Base-by-base conservation (phyloP, 2,888 invertebrate species). In the Harmothoe impar region DNA sequence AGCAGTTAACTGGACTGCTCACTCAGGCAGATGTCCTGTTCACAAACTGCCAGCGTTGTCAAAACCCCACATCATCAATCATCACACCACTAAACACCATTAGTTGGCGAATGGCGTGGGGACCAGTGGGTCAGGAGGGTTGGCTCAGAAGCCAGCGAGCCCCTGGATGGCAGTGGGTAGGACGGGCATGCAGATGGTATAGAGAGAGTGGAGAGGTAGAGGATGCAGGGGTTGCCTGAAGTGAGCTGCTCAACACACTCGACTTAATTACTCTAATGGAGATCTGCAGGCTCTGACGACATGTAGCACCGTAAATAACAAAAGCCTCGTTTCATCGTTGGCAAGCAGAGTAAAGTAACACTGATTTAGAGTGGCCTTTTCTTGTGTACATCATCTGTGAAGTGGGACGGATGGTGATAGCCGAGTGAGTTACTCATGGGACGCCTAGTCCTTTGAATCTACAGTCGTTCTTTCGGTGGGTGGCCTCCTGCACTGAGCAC, bases 191-290 rank as follows among this genome's bases (percentile, higher is more conserved):
- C n/a, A n/a, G 62, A 62, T 20, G 20, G 62, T 62, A 62, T 3
- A 20, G 62, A n/a, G 62, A 43, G 7, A n/a, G 62, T 20, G 1
- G 62, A 20, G 20, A n/a, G 62, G 20, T 62, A 62, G 62, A 20
- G 62, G 62, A 62, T n/a, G 62, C 23, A 62, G 62, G 62, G n/a
- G 62, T 20, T 62, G 62, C 62, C 3, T 43, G 3, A 10, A 10
- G 43, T 43, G 43, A 62, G 12, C 15, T 72, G 29, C 20, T 72
- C 72, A 72, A 72, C 72, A 72, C 72, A 15, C 72, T 3, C 72
- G 15, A 25, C 25, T 72, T 72, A 72, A 72, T 72, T 72, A 72
- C 72, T 29, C 31, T 72, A 72, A 72, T 72, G 72, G 72, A 72
- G 72, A 15, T 72, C 72, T 62, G 62, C 62, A 43, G 3, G 62